Evolutionary conservation across 2,888 invertebrate species (phyloP).

Genomic region (Linnaemya tessellans): DNA sequence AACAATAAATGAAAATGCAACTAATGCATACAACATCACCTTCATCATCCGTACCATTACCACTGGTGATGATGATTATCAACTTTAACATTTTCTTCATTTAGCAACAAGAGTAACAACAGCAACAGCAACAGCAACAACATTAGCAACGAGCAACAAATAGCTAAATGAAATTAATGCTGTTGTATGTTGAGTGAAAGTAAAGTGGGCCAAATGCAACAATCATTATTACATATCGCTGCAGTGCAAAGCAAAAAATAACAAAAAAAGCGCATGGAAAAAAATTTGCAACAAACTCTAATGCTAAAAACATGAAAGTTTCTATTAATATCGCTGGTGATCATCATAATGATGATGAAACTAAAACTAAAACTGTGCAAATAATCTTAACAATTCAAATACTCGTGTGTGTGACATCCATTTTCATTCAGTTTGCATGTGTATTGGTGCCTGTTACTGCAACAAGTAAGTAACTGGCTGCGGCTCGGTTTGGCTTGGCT

Average conservation of each 20-base stretch:
- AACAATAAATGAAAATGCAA: slow-evolving; percentile 56
- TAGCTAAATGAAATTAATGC: slow-evolving; percentile 59
- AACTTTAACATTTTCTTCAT: slow-evolving; percentile 61
- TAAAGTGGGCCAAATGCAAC: slow-evolving; percentile 82
- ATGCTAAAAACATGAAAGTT: slow-evolving; percentile 66
- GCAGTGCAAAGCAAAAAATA: slow-evolving; percentile 37
- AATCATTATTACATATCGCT: slow-evolving; percentile 79
- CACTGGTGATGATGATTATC: slow-evolving; percentile 41
- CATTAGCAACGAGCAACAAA: slow-evolving; percentile 42
- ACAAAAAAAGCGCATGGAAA: slow-evolving; percentile 70
- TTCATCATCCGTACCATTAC: slow-evolving; percentile 33
- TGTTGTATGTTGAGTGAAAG: slow-evolving; percentile 79
- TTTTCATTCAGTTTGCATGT: slow-evolving; percentile 52
- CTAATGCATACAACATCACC: slow-evolving; percentile 45
- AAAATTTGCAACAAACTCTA: slow-evolving; percentile 53
- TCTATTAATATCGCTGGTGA: slow-evolving; percentile 53
- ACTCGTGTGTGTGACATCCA: slow-evolving; percentile 60
- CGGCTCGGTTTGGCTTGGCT: slow-evolving; percentile 52
- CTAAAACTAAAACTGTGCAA: slow-evolving; percentile 37
- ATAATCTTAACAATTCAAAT: slow-evolving; percentile 50
- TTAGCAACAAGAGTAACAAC: slow-evolving; percentile 36
- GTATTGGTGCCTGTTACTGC: slow-evolving; percentile 62
- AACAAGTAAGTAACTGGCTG: slow-evolving; percentile 73
- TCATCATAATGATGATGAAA: slow-evolving; percentile 52
- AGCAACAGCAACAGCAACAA: slow-evolving; percentile 20